Evolutionary conservation across 2,797 vertebrate species (phyloP), one percentile per base, ranked within the genome.

Genomic region (Eulemur rubriventer): DNA sequence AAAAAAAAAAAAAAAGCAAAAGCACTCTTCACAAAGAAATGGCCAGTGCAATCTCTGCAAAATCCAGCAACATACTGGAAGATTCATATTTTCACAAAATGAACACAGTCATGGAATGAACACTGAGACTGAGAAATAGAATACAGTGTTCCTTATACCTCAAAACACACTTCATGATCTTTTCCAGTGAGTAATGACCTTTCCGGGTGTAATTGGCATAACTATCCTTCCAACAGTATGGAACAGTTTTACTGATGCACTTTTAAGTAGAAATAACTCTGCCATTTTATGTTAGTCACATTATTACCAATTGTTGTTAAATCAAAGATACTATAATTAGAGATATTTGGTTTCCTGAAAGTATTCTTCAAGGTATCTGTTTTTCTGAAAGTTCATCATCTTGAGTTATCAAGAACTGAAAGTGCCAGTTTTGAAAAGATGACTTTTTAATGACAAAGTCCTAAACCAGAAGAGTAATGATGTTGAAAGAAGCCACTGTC

Each of bases 331-430:
- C 0, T 43, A 8, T 67, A 46, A 84, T 82, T 70, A 94, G 30
- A 90, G 7, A 79, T n/a, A 13, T 43, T 65, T 46, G 35, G 20
- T 72, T 95, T 84, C 63, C 75, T 59, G 55, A 83, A 81, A 55
- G 9, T 89, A 22, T 75, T 94, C 30, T 81, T 83, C 20, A 87
- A 10, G 1, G 11, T 18, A 33, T n/a, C 43, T 65, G 11, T 33
- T 89, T 80, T 75, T 80, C 63, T 79, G 13, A 89, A 83, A 87
- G 46, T 57, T 13, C 4, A 70, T 89, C 24, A 65, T 26, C 43
- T 93, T 80, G 30, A 90, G 90, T 91, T 48, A 94, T 79, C 82
- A 69, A 86, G 33, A 67, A 41, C 78, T 59, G 12, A 70, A 89
- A 73, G 18, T 26, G 30, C 30, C 57, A 48, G 50, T 24, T 93